Base-by-base conservation (phyloP, 2,888 invertebrate genomes). In the Arge pagana region DNA sequence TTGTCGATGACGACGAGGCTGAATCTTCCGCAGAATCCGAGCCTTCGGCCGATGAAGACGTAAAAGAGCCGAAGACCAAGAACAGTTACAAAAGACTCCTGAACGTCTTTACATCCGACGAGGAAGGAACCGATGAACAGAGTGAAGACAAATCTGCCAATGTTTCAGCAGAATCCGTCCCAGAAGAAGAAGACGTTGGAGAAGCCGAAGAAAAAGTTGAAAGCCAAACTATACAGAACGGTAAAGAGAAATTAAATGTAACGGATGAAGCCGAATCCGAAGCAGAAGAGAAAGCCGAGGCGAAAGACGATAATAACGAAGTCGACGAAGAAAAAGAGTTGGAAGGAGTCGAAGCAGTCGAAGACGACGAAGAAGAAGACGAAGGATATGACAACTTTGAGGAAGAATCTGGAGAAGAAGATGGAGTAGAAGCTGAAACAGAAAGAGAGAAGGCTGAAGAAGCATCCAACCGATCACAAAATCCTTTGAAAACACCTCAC, bases 1-100 rank as follows among this genome's bases (percentile, higher is more conserved):
- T 73, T 30, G 67, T 68, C 8, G 50, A 62, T 21, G 70, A 71
- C 10, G 62, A 66, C n/a, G 65, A 64, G 11, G 26, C 28, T 7
- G 50, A 41, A 16, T 43, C 51, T 10, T 60, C 59, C 15, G 55
- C 54, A 7, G 43, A 52, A 1, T 56, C 49, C 2, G 42, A 54
- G 21, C 5, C 6, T 11, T 18, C 30, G 10, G 1, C 18, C 6
- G 52, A 35, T 4, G 41, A 51, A 6, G 50, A 51, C 3, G 53
- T 54, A 2, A 48, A 49, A 8, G 53, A 55, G n/a, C n/a, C n/a
- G n/a, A 13, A 4, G 11, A 15, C 3, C 15, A n/a, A 33, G 15
- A 19, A 5, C 3, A 45, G 7, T 8, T 45, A 11, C 33, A 45
- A 13, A n/a, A 45, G 45, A 33, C 31, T 45, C 11, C 24, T 45